Evolutionary conservation across 2,888 invertebrate species (phyloP).

Genomic region (Monopis laevigella): DNA sequence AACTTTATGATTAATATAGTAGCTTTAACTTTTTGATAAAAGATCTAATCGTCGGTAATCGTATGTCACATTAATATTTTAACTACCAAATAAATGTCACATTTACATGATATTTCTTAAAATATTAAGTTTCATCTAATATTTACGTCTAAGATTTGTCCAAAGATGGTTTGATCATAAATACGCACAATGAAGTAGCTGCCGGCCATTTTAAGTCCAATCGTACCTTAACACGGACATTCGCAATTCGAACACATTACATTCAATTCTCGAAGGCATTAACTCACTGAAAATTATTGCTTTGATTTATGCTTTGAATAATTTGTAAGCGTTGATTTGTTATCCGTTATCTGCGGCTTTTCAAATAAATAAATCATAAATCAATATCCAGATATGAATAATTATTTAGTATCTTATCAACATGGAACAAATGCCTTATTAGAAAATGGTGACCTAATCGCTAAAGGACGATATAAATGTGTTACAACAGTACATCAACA

Average conservation of each 20-base stretch:
- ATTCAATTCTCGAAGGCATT: slow-evolving; percentile 39
- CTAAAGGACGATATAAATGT: no score
- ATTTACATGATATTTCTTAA: no score
- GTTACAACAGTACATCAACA: no score
- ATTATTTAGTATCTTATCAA: no score
- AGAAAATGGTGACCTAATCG: no score
- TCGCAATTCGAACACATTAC: slow-evolving; percentile 41
- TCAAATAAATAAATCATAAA: no score
- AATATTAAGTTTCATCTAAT: no score
- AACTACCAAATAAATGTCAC: background rate
- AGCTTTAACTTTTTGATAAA: background rate
- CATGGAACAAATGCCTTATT: no score
- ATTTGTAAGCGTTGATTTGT: no score
- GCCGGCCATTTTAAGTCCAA: slow-evolving; percentile 45
- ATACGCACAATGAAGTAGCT: slow-evolving; percentile 26
- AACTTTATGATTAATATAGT: background rate
- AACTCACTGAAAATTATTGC: slow-evolving; percentile 36
- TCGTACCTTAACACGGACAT: slow-evolving; percentile 35
- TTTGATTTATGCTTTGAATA: slow-evolving; percentile 40
- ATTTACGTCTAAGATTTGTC: no score
- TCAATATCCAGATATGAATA: no score
- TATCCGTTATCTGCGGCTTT: no score
- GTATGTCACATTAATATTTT: background rate
- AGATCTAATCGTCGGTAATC: background rate
- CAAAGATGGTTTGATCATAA: background rate